Base-by-base conservation (phyloP, 2,797 vertebrate species). In the Manis crassicaudata region DNA sequence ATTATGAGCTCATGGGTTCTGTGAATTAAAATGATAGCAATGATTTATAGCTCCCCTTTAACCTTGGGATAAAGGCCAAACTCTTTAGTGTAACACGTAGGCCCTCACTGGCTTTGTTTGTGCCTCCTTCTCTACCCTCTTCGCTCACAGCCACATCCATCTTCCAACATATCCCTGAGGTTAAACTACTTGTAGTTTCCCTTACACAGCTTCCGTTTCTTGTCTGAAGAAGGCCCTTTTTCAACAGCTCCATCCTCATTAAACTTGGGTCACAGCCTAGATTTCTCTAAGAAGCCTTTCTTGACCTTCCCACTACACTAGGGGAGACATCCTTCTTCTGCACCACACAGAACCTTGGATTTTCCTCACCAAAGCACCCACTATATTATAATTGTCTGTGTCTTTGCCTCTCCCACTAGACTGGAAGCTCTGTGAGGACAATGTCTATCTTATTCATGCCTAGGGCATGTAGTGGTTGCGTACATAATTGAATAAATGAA, bases 401-500 rank as follows among this genome's bases (percentile, higher is more conserved):
- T 70, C 20, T 80, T 72, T 91, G 54, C 43, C 5, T 86, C 35
- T 25, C 27, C 13, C 23, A 94, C 18, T 77, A 94, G 58, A 92
- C 20, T 40, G 29, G 46, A 63, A 75, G 46, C 29, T 92, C 20
- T 56, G 72, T 90, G 25, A 80, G 6, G 27, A 29, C 50, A 94
- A 62, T n/a, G 16, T 58, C 10, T 81, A 27, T 80, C 43, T 85
- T 94, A 9, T 86, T 87, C 8, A 2, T 83, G 6, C 75, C 54
- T 54, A 20, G 7, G 52, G 37, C 32, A 52, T 43, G 73, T 40
- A 73, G 46, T 63, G n/a, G 29, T 77, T 90, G 23, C 65, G 83
- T 35, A 65, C 91, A 93, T 50, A 92, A 56, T 50, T 90, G 46
- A 97, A 89, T 65, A 93, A 94, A 72, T 27, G 27, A 77, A 92